phyloP scores from a whole-genome alignment of 2,797 vertebrate genomes.

The Erethizon dorsatum region DNA sequence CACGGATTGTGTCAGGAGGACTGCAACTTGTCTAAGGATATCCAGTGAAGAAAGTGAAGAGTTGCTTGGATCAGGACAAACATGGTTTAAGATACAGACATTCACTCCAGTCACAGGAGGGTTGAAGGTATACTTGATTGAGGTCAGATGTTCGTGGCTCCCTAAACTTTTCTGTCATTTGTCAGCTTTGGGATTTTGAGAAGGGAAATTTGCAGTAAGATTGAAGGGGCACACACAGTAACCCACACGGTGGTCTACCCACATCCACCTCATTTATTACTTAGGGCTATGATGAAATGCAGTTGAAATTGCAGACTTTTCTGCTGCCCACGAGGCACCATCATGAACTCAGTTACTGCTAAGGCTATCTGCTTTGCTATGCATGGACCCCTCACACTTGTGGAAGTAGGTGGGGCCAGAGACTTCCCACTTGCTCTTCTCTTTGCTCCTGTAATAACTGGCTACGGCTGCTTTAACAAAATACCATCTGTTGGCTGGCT shows the following conservation, averaged over 20 bases:
- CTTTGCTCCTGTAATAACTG: neutral
- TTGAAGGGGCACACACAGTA: neutral
- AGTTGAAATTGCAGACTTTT: neutral
- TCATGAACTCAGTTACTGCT: neutral
- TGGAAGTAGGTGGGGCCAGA: neutral
- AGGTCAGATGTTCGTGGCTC: neutral
- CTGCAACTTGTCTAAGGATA: neutral
- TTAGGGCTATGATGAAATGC: neutral
- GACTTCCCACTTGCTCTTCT: neutral
- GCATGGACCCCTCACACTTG: neutral
- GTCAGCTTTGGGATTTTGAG: neutral
- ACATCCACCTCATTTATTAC: neutral
- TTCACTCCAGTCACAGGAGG: neutral
- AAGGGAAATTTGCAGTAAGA: neutral
- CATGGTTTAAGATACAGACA: neutral
- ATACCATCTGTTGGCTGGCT: rapidly evolving
- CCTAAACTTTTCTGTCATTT: neutral
- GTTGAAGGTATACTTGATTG: neutral
- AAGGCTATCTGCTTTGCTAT: neutral
- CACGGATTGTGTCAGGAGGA: neutral
- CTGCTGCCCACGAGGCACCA: neutral
- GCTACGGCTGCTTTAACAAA: neutral
- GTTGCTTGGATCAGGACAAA: constrained; percentile 35
- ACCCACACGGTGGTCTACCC: neutral
- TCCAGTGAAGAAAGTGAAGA: neutral